Conservation (phyloP, 2,797 vertebrate species). For the Tiaroga cobitis region DNA sequence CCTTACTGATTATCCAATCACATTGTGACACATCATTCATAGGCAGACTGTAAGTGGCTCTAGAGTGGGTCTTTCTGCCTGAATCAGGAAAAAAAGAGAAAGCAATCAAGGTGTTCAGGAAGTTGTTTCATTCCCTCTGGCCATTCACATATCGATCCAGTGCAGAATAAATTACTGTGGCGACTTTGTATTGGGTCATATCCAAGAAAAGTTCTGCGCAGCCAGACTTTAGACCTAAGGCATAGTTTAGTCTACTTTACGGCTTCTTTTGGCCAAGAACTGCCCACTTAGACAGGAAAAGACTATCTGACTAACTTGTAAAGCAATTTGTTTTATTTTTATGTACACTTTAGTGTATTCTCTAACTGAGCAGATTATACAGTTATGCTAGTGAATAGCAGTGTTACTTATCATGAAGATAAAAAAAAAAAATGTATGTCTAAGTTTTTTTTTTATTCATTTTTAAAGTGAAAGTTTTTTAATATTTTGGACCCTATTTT, state of each 20-base stretch:
- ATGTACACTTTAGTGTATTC: not conserved
- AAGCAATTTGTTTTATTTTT: not conserved
- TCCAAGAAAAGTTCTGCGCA: not conserved
- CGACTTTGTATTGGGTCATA: not conserved
- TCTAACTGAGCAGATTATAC: not conserved
- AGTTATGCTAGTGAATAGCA: not conserved
- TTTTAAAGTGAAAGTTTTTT: too few relatives aligned
- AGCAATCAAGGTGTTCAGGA: constrained; percentile 5
- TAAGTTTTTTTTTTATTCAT: too few relatives aligned
- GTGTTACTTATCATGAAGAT: not conserved
- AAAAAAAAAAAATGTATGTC: too few relatives aligned
- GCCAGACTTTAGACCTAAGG: not conserved
- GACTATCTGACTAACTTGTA: not conserved
- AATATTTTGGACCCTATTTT: too few relatives aligned
- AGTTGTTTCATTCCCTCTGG: not conserved
- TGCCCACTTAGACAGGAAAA: not conserved
- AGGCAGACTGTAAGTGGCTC: not conserved
- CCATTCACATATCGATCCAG: not conserved
- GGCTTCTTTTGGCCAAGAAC: not conserved
- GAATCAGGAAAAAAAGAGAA: not conserved
- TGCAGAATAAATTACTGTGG: not conserved
- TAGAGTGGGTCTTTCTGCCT: constrained; percentile 15
- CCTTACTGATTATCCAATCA: constrained; percentile 29
- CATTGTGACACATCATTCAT: not conserved
- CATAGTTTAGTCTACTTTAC: not conserved